Evolutionary conservation across 2,113 vertebrate species (phyloP), one percentile per base, ranked within the genome.

Genomic region (Apteryx owenii): DNA sequence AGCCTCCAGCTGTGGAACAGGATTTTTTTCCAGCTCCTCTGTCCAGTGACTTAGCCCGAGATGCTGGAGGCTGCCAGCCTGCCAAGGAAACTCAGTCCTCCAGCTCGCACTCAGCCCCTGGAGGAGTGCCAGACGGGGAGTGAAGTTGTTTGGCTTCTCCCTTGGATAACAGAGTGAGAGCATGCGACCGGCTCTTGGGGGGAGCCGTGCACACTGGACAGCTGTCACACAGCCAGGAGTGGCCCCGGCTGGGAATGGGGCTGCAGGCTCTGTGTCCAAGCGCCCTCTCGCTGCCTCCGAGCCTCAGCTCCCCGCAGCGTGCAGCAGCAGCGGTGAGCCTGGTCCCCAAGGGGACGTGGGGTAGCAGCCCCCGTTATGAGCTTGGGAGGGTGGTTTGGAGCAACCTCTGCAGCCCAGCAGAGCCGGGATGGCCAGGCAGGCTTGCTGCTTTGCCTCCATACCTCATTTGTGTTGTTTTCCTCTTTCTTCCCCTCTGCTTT

Each of bases 401-500:
- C 4, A 8, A 20, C 28, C 38, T 40, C 36, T 31, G 6, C 8
- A 10, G 38, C 36, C 28, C 51, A 31, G 48, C 36, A 29, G 36
- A 14, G 26, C 71, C 12, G 22, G 33, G 20, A 21, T 8, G 61
- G n/a, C 61, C 28, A 31, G 28, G 56, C 56, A 38, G 31, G 61
- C 54, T 64, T 38, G 36, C 38, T 25, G 13, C 9, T 31, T 66
- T 3, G 1, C 18, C 25, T 56, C 56, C 40, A 36, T 93, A 98
- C 98, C 97, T 98, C 93, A 9, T 88, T 88, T 54, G 56, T 12
- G 31, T 61, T 66, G 42, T 16, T 60, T 62, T 92, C 82, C 17
- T 90, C 85, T 53, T 98, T 95, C 0, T 90, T 78, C 15, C 85
- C 96, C 0, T 97, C 96, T 1, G 29, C 78, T 68, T 98, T 96